phyloP scores from a whole-genome alignment of 1,140 invertebrate species.

The Dreissena polymorpha region DNA sequence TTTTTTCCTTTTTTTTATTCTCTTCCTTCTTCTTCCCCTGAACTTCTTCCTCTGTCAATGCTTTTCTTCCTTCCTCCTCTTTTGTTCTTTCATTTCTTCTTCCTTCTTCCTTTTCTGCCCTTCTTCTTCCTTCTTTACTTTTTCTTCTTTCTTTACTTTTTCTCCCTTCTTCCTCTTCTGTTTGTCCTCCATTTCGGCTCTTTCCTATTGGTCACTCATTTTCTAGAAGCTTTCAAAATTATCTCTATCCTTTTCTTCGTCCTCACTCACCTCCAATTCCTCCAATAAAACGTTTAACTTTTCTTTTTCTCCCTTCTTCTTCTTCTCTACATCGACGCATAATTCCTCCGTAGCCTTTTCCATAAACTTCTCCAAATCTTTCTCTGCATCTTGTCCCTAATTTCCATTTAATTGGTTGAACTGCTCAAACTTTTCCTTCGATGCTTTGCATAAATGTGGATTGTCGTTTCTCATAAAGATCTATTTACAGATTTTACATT shows the following conservation, averaged over 20 bases:
- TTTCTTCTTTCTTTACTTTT: too few species aligned
- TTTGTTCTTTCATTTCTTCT: too few species aligned
- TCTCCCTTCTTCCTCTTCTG: too few species aligned
- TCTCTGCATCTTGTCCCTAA: constrained; percentile 1
- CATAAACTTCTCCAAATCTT: constrained; percentile 18
- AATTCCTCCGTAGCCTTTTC: neutral
- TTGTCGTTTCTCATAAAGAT: constrained; percentile 27
- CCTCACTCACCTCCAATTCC: neutral
- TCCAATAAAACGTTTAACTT: neutral
- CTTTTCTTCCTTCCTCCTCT: too few species aligned
- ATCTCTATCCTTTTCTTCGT: neutral
- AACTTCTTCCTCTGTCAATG: too few species aligned
- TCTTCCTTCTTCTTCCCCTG: too few species aligned
- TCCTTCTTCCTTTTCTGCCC: too few species aligned
- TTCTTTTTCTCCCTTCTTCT: neutral
- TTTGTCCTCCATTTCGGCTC: too few species aligned
- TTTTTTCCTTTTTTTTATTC: too few species aligned
- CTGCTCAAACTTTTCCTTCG: neutral
- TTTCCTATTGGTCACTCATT: too few species aligned
- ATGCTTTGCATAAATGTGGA: neutral
- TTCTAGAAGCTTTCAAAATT: neutral
- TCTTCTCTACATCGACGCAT: neutral
- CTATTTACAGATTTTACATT: constrained; percentile 3
- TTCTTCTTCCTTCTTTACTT: too few species aligned
- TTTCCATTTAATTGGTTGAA: constrained; percentile 17